Conservation (phyloP, 1,140 invertebrate species). For the Andricus grossulariae region DNA sequence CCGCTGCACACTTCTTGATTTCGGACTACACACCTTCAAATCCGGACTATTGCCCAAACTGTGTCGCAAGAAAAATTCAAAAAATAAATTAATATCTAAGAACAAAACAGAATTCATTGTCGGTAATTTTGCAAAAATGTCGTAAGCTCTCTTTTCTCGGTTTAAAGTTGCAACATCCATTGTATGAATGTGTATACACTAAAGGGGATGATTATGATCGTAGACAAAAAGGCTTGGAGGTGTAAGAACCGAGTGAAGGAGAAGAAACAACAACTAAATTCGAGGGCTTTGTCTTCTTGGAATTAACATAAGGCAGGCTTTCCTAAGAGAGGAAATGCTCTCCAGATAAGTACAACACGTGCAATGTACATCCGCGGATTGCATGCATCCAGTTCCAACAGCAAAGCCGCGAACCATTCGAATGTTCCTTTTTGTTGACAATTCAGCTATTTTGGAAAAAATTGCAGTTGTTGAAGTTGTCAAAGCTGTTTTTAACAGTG, state of each 20-base stretch:
- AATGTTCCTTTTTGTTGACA: background rate
- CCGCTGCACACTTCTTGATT: too few relatives aligned
- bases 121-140: too few relatives aligned
- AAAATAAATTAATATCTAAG: too few relatives aligned
- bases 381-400: background rate
- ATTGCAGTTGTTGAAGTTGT: too few relatives aligned
- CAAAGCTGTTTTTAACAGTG: too few relatives aligned
- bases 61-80: too few relatives aligned
- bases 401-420: constrained; percentile 12
- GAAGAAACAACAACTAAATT: constrained; percentile 24
- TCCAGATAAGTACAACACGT: constrained; percentile 9
- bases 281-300: constrained; percentile 43
- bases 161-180: background rate
- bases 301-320: constrained; percentile 42
- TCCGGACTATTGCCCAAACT: too few relatives aligned
- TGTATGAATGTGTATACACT: background rate
- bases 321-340: constrained; percentile 44
- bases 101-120: too few relatives aligned
- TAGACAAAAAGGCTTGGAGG: background rate
- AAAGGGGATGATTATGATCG: constrained; percentile 7
- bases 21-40: too few relatives aligned
- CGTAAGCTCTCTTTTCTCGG: background rate
- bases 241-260: constrained; percentile 13
- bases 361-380: background rate
- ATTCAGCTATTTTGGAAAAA: too few relatives aligned